phyloP scores from a whole-genome alignment of 2,888 invertebrate genomes.

The Platycheirus albimanus region DNA sequence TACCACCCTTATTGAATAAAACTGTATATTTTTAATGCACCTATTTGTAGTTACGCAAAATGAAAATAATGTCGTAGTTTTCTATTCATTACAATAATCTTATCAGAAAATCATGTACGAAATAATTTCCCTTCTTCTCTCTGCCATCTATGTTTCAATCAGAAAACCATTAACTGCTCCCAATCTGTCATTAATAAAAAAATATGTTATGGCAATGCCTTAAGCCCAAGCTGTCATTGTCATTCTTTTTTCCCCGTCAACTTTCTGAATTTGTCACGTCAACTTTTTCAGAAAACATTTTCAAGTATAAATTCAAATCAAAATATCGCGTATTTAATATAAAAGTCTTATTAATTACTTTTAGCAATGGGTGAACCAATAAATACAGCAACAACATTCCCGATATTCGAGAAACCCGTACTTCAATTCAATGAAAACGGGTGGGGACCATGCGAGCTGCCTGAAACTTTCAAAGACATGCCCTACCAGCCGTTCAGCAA shows the following conservation, averaged over 20 bases:
- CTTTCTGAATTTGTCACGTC: slow-evolving; percentile 71
- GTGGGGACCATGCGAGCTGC: slow-evolving; percentile 98
- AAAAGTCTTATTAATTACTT: slow-evolving; percentile 22
- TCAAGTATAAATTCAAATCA: slow-evolving; percentile 40
- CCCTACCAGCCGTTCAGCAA: slow-evolving; percentile 99
- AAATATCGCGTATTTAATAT: background rate
- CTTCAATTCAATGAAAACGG: slow-evolving; percentile 85
- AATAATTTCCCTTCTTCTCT: background rate
- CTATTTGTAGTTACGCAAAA: too few species aligned
- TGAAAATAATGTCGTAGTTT: too few species aligned
- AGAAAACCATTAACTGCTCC: too few species aligned
- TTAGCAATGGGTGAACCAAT: slow-evolving; percentile 78
- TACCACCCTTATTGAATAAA: too few species aligned
- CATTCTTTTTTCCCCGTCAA: slow-evolving; percentile 54
- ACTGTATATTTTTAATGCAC: too few species aligned
- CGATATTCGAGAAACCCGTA: slow-evolving; percentile 79
- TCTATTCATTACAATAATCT: too few species aligned
- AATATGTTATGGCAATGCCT: slow-evolving; percentile 29
- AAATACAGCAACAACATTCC: slow-evolving; percentile 77
- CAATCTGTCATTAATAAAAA: background rate
- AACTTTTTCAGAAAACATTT: slow-evolving; percentile 64
- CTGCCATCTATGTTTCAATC: slow-evolving; percentile 45
- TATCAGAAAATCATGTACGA: too few species aligned
- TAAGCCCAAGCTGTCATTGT: slow-evolving; percentile 20
- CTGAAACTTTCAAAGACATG: slow-evolving; percentile 89